phyloP scores from a whole-genome alignment of 2,888 invertebrate species.

The Amphipyra tragopoginis region DNA sequence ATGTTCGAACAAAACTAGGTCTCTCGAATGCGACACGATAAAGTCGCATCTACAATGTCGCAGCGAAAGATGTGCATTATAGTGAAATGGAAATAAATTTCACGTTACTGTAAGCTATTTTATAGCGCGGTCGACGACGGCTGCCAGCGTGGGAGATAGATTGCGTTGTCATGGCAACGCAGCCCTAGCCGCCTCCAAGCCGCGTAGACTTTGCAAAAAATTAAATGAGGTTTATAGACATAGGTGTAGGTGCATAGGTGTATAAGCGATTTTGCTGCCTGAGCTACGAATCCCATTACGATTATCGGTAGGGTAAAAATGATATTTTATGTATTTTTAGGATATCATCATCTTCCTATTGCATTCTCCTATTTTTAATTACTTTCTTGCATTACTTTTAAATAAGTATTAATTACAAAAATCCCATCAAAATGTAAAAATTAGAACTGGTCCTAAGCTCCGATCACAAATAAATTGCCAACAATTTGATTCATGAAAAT shows the following conservation, averaged over 20 bases:
- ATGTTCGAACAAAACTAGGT: slow-evolving; percentile 46
- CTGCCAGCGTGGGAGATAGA: slow-evolving; percentile 64
- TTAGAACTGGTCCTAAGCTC: slow-evolving; percentile 67
- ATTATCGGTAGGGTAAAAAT: neutral
- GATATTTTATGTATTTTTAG: neutral
- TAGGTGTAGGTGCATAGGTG: neutral
- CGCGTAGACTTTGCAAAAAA: slow-evolving; percentile 35
- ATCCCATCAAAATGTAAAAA: slow-evolving; percentile 66
- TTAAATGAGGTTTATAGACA: slow-evolving; percentile 19
- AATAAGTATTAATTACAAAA: slow-evolving; percentile 54
- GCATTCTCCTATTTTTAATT: neutral
- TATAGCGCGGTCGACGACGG: slow-evolving; percentile 57
- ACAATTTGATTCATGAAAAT: slow-evolving; percentile 81
- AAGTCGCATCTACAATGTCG: slow-evolving; percentile 54
- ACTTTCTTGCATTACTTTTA: neutral
- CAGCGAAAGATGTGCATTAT: slow-evolving; percentile 66
- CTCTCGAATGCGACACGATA: slow-evolving; percentile 53
- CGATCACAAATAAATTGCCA: slow-evolving; percentile 68
- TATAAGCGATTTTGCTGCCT: neutral
- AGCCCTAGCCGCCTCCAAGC: slow-evolving; percentile 21
- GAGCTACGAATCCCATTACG: neutral
- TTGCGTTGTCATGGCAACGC: slow-evolving; percentile 66
- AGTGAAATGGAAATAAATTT: slow-evolving; percentile 79
- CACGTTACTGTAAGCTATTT: slow-evolving; percentile 72
- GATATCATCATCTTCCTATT: neutral